Conservation (phyloP, 1,140 invertebrate genomes). For the Saccostrea glomerata region DNA sequence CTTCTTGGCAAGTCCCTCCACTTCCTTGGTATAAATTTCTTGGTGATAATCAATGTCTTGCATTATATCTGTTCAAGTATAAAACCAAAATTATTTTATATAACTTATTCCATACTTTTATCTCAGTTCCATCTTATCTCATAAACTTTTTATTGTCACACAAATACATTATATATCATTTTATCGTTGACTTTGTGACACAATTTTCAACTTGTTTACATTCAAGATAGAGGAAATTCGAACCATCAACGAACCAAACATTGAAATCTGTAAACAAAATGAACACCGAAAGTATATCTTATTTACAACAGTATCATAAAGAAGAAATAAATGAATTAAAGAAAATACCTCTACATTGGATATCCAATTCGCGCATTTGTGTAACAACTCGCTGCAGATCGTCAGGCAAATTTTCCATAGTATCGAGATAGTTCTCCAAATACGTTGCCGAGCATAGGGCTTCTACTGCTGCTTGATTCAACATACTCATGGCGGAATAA, state of each 20-base stretch:
- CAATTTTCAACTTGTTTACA: too few relatives aligned
- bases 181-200: too few relatives aligned
- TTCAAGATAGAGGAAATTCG: slow-evolving; percentile 13
- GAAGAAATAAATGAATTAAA: not conserved
- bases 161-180: too few relatives aligned
- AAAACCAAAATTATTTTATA: not conserved
- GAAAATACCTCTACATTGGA: slow-evolving; percentile 87
- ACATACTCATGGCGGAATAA: slow-evolving; percentile 80
- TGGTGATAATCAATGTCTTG: slow-evolving; percentile 71
- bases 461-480: slow-evolving; percentile 92
- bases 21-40: slow-evolving; percentile 70
- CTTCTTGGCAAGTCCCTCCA: slow-evolving; percentile 71
- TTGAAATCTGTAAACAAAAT: not conserved
- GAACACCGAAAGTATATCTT: not conserved
- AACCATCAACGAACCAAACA: not conserved
- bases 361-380: slow-evolving; percentile 93
- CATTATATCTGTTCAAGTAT: slow-evolving; percentile 56
- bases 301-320: too few relatives aligned
- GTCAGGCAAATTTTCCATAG: slow-evolving; percentile 96
- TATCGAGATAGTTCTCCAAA: slow-evolving; percentile 97
- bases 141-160: too few relatives aligned
- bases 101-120: too few relatives aligned
- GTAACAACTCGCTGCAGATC: slow-evolving; percentile 94
- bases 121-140: too few relatives aligned
- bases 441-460: slow-evolving; percentile 93